phyloP scores from a whole-genome alignment of 2,113 vertebrate genomes.

The Lucifuga dentata region DNA sequence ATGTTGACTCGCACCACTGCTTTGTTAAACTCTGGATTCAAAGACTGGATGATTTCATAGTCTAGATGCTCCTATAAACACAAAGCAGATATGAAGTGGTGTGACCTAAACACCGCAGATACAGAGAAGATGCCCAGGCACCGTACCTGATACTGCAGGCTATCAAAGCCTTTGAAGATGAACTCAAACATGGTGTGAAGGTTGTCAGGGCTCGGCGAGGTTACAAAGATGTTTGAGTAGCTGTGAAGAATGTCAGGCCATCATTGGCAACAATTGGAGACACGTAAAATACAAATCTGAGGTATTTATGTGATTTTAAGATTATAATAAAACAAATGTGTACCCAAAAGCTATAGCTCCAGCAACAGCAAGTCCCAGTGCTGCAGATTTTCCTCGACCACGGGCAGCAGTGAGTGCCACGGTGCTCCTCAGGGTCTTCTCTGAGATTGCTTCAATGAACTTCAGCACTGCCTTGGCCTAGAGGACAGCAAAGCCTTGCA shows the following conservation, averaged over 20 bases:
- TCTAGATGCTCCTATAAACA: constrained; percentile 92
- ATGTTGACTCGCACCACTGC: constrained; percentile 97
- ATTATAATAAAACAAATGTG: not conserved
- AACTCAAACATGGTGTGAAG: constrained; percentile 98
- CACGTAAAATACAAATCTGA: not conserved
- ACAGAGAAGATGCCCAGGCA: not conserved
- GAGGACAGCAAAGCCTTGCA: not conserved
- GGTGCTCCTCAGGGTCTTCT: constrained; percentile 95
- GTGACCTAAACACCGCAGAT: not conserved
- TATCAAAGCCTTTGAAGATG: constrained; percentile 98
- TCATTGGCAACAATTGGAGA: not conserved
- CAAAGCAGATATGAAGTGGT: not conserved
- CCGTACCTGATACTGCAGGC: constrained; percentile 84
- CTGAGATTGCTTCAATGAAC: constrained; percentile 96
- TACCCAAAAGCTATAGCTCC: constrained; percentile 98
- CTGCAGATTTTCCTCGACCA: constrained; percentile 97
- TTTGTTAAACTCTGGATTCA: constrained; percentile 98
- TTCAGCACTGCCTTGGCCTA: constrained; percentile 95
- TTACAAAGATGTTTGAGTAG: constrained; percentile 98
- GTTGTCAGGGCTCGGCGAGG: constrained; percentile 97
- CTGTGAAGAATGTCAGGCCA: constrained; percentile 70
- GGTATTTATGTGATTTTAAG: not conserved
- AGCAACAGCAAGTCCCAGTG: constrained; percentile 93
- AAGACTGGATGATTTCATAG: constrained; percentile 97
- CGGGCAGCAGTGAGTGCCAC: constrained; percentile 95